phyloP scores from a whole-genome alignment of 2,797 vertebrate genomes.

The Hirundo rustica region DNA sequence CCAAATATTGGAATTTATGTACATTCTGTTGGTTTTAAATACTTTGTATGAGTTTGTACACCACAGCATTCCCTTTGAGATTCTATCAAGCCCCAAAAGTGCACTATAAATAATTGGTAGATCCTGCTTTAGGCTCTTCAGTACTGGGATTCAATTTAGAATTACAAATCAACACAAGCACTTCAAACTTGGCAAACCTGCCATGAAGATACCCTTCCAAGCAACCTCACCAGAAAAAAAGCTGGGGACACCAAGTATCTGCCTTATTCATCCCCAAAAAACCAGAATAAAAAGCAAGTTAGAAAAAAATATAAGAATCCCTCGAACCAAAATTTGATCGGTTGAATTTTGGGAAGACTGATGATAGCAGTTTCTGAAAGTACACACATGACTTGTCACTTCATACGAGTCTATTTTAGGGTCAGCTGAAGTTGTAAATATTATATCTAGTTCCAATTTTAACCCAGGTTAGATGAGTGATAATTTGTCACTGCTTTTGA shows the following conservation, averaged over 20 bases:
- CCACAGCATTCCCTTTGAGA: background rate
- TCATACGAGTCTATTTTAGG: background rate
- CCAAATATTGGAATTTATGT: background rate
- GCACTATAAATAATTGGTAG: background rate
- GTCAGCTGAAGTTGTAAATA: background rate
- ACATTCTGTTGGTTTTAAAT: background rate
- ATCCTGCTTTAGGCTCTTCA: background rate
- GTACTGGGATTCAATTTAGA: background rate
- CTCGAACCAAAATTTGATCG: background rate
- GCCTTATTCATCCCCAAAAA: background rate
- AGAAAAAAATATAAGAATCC: background rate
- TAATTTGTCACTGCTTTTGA: background rate
- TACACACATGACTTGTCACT: background rate
- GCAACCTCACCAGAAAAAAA: background rate
- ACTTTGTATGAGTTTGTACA: background rate
- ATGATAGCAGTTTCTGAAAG: background rate
- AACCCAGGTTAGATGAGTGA: background rate
- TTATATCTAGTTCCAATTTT: background rate
- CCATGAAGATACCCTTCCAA: background rate
- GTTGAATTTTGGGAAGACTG: background rate
- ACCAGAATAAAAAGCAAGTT: background rate
- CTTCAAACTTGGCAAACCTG: background rate
- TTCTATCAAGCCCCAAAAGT: background rate
- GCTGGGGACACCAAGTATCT: background rate
- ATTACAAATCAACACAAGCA: background rate